Percentiles rank a stretch among this genome's conserved stretches.
These are phyloP conservation scores for Chloebia gouldiae DNA, from an alignment of 2,113 vertebrate species.

Conservation along the genomic window DNA sequence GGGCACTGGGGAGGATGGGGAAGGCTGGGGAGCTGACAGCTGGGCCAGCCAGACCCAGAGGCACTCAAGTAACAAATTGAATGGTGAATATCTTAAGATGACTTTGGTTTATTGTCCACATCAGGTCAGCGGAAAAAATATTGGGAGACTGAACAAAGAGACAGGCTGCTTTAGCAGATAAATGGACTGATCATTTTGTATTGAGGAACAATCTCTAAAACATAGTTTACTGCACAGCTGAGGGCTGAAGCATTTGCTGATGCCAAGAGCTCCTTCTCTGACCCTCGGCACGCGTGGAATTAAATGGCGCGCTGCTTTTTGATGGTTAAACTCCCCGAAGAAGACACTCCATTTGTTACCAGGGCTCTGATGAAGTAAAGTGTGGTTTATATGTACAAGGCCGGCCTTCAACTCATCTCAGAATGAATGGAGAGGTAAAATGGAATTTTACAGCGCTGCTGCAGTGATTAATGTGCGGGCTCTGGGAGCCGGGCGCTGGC, in stretches of 20 bases:
- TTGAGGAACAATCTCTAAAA: slow-evolving; percentile 99
- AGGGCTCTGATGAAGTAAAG: slow-evolving; percentile 93
- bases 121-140: slow-evolving; percentile 93
- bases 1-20: background rate
- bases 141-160: slow-evolving; percentile 88
- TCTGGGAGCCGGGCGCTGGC: slow-evolving; percentile 19
- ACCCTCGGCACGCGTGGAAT: slow-evolving; percentile 88
- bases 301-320: slow-evolving; percentile 88
- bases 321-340: slow-evolving; percentile 91
- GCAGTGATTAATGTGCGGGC: slow-evolving; percentile 88
- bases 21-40: slow-evolving; percentile 3
- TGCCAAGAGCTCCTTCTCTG: slow-evolving; percentile 86
- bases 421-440: slow-evolving; percentile 96
- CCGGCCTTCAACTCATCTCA: slow-evolving; percentile 91
- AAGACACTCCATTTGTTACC: slow-evolving; percentile 97
- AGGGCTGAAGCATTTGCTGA: slow-evolving; percentile 84
- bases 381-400: slow-evolving; percentile 90
- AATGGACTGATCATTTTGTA: slow-evolving; percentile 97
- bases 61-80: slow-evolving; percentile 87
- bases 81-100: slow-evolving; percentile 77
- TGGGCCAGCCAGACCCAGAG: background rate
- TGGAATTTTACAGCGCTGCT: slow-evolving; percentile 95
- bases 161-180: slow-evolving; percentile 94
- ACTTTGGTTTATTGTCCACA: slow-evolving; percentile 93
- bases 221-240: slow-evolving; percentile 93